Percentiles rank a stretch among this genome's conserved stretches.
These are phyloP conservation scores for Tipula confusa DNA, from an alignment of 2,888 invertebrate species.

Conservation along the genomic window DNA sequence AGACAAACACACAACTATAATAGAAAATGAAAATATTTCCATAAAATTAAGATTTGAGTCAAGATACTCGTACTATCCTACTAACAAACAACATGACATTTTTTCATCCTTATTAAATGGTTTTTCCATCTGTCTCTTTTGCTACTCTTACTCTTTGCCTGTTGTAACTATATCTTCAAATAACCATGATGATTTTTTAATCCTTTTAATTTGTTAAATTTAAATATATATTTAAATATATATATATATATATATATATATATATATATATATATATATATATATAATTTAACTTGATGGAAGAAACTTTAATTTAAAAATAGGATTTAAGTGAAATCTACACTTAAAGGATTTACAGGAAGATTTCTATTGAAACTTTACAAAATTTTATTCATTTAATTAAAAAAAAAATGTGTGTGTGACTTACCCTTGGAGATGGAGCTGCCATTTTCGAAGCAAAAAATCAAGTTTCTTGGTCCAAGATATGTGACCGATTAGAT, in stretches of 20 bases:
- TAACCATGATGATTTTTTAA: slow-evolving; percentile 12
- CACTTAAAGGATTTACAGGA: background rate
- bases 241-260: too few relatives aligned
- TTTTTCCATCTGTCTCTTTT: background rate
- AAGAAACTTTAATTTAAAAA: background rate
- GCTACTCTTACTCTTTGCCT: background rate
- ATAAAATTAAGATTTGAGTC: slow-evolving; percentile 12
- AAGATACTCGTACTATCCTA: background rate
- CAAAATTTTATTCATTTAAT: background rate
- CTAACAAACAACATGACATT: background rate
- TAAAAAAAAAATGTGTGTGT: background rate
- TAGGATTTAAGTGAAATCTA: background rate
- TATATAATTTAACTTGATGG: background rate
- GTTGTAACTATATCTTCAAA: too few relatives aligned
- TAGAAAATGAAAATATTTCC: background rate
- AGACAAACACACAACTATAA: background rate
- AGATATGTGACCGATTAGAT: too few relatives aligned
- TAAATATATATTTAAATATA: background rate
- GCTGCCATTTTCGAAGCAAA: too few relatives aligned
- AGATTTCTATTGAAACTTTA: background rate
- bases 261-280: background rate
- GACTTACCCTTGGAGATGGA: too few relatives aligned
- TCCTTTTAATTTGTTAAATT: background rate
- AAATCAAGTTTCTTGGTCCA: too few relatives aligned
- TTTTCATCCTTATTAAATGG: background rate